Conservation (phyloP, 2,888 invertebrate species). For the Brachyopa scutellaris region DNA sequence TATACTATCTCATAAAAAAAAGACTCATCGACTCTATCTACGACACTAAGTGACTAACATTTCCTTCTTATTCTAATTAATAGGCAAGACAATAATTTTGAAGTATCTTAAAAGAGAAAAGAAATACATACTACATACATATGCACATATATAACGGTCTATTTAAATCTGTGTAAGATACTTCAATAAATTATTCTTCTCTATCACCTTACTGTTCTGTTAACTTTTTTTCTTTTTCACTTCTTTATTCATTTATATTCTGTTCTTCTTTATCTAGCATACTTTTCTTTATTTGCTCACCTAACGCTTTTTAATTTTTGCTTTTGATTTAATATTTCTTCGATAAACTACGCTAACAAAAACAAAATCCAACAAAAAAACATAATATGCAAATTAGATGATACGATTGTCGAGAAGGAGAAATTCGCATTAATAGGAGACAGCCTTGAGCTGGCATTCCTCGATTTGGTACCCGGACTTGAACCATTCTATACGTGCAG, state of each 20-base stretch:
- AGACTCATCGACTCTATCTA: slow-evolving; percentile 49
- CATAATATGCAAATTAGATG: slow-evolving; percentile 84
- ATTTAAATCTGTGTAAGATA: not conserved
- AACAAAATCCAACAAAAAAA: slow-evolving; percentile 74
- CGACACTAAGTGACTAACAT: slow-evolving; percentile 52
- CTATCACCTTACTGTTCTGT: slow-evolving; percentile 20
- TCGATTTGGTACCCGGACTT: slow-evolving; percentile 88
- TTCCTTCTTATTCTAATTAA: slow-evolving; percentile 53
- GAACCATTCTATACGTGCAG: slow-evolving; percentile 82
- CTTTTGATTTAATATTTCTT: slow-evolving; percentile 58
- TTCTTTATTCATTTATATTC: slow-evolving; percentile 67
- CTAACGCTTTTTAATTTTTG: slow-evolving; percentile 73
- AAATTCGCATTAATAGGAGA: slow-evolving; percentile 96
- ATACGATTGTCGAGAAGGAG: slow-evolving; percentile 94
- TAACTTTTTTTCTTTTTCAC: slow-evolving; percentile 71
- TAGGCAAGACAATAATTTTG: not conserved
- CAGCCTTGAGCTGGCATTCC: slow-evolving; percentile 96
- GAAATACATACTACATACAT: not conserved
- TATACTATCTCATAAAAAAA: slow-evolving; percentile 53
- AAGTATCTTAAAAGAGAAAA: not conserved
- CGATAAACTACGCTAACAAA: slow-evolving; percentile 23
- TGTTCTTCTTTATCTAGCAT: slow-evolving; percentile 56
- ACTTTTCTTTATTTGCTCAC: slow-evolving; percentile 67
- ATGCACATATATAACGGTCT: not conserved
- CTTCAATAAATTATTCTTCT: slow-evolving; percentile 30